These are phyloP conservation scores for Araneus ventricosus DNA, from an alignment of 1,140 invertebrate species.

Conservation along the genomic window DNA sequence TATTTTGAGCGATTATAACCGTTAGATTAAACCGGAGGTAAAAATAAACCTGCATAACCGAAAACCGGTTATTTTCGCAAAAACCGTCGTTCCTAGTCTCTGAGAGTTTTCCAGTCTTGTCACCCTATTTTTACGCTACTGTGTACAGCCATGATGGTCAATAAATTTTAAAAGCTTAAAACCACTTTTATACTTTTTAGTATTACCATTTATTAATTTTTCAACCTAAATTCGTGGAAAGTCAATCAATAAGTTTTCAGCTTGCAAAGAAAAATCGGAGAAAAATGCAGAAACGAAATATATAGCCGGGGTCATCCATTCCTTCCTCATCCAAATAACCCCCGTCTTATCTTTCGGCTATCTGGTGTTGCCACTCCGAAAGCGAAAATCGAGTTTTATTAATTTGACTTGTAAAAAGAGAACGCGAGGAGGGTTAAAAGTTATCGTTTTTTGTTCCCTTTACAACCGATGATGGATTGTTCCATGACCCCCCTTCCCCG, in stretches of 20 bases:
- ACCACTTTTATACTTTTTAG: too few relatives aligned
- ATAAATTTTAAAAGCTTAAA: too few relatives aligned
- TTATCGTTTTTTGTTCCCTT: not conserved
- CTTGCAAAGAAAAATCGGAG: not conserved
- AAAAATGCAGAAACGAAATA: not conserved
- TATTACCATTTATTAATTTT: not conserved
- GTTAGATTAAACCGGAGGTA: too few relatives aligned
- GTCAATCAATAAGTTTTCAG: not conserved
- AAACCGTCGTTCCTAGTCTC: too few relatives aligned
- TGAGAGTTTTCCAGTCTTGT: too few relatives aligned
- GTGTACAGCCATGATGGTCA: too few relatives aligned
- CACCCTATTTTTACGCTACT: too few relatives aligned
- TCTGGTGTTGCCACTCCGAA: not conserved
- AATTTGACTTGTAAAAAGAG: conserved; percentile 15
- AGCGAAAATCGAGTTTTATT: conserved; percentile 1
- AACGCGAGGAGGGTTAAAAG: not conserved
- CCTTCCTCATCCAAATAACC: not conserved
- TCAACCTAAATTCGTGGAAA: not conserved
- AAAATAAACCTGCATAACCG: too few relatives aligned
- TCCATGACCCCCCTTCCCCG: not conserved
- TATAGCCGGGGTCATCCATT: not conserved
- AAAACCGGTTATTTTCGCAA: too few relatives aligned
- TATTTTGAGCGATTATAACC: too few relatives aligned
- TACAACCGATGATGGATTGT: not conserved
- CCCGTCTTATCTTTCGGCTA: not conserved